These are phyloP conservation scores for Morelia viridis DNA, from an alignment of 2,797 vertebrate genomes.

Conservation along the genomic window DNA sequence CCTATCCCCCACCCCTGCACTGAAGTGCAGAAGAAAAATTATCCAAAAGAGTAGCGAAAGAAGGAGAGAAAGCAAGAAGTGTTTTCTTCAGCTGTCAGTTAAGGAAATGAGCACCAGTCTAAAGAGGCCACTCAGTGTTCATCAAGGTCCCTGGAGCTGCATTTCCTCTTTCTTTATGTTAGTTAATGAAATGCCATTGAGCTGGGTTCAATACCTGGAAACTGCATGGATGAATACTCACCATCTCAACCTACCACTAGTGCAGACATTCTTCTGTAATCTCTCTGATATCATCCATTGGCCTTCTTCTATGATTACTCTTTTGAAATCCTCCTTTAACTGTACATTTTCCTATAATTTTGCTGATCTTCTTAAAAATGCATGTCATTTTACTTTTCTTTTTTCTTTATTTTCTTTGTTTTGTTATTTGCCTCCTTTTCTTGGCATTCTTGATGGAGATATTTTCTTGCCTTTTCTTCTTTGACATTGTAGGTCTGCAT, in stretches of 20 bases:
- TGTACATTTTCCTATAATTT: background rate
- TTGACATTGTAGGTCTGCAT: background rate
- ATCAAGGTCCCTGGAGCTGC: constrained; percentile 29
- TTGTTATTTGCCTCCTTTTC: background rate
- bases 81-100: constrained; percentile 34
- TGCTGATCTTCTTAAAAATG: background rate
- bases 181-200: constrained; percentile 37
- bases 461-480: background rate
- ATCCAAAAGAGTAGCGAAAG: constrained; percentile 11
- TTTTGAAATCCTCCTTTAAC: background rate
- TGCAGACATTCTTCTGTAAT: background rate
- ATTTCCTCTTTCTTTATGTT: constrained; percentile 54
- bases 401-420: background rate
- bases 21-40: constrained; percentile 23
- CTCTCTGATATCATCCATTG: background rate
- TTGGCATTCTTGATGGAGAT: background rate
- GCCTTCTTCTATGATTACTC: background rate
- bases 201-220: constrained; percentile 48
- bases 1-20: background rate
- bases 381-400: background rate
- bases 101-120: background rate
- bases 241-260: background rate
- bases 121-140: constrained; percentile 35
- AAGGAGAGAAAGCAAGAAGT: background rate
- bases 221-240: background rate